Evolutionary conservation across 2,797 vertebrate genomes (phyloP).

Genomic region (Chaetodon trifasciatus): DNA sequence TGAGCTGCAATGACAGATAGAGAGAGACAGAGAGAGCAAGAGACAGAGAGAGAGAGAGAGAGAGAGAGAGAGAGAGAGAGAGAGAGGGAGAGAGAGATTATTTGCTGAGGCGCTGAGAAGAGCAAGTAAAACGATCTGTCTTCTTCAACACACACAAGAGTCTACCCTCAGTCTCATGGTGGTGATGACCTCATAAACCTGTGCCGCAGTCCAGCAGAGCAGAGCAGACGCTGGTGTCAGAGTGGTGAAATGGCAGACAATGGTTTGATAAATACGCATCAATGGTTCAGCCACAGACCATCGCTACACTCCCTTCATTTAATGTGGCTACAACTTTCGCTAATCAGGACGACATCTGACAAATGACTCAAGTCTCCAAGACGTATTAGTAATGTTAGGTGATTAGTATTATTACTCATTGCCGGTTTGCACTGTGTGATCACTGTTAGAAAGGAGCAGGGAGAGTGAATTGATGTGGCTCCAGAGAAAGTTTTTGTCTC

Average conservation of each 20-base stretch:
- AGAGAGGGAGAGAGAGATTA: slow-evolving; percentile 12
- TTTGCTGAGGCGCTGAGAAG: slow-evolving; percentile 52
- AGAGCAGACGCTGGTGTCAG: slow-evolving; percentile 49
- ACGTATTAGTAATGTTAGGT: slow-evolving; percentile 13
- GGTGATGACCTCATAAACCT: slow-evolving; percentile 73
- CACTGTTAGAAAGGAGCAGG: slow-evolving; percentile 40
- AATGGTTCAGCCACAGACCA: slow-evolving; percentile 67
- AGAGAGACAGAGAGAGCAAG: slow-evolving; percentile 2
- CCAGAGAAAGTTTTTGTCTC: slow-evolving; percentile 55
- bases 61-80: slow-evolving; percentile 5
- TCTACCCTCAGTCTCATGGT: slow-evolving; percentile 37
- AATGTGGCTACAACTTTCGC: slow-evolving; percentile 51
- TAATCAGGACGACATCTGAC: slow-evolving; percentile 38
- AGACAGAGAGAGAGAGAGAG: neutral
- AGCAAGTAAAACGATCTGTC: slow-evolving; percentile 23
- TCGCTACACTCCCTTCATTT: slow-evolving; percentile 44
- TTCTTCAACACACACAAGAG: slow-evolving; percentile 37
- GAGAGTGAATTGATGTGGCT: slow-evolving; percentile 62
- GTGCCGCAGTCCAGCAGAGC: slow-evolving; percentile 49
- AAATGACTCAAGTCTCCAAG: slow-evolving; percentile 28
- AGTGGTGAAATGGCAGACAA: slow-evolving; percentile 56
- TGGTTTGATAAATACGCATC: slow-evolving; percentile 67
- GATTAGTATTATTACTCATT: slow-evolving; percentile 22
- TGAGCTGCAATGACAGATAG: slow-evolving; percentile 40
- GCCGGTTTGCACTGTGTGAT: slow-evolving; percentile 41